phyloP scores from a whole-genome alignment of 2,113 vertebrate species.

The Petrocephalus zakoni region DNA sequence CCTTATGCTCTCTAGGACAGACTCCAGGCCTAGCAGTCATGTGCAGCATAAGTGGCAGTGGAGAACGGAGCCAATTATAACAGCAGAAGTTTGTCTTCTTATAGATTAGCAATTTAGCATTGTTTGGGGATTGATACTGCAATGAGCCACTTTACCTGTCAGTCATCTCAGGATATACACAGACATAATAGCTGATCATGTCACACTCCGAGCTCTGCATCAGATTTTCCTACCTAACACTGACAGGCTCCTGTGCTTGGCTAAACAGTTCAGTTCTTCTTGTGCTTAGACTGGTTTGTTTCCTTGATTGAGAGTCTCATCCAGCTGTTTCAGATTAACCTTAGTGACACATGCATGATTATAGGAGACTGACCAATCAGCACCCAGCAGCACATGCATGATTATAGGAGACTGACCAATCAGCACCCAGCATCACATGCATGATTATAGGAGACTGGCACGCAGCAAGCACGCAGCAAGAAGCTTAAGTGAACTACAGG shows the following conservation, averaged over 20 bases:
- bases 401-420: no score
- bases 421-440: no score
- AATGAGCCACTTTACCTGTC: not conserved
- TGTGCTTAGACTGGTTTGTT: no score
- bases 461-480: not conserved
- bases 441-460: not conserved
- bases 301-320: no score
- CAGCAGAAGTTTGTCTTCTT: not conserved
- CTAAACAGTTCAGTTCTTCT: no score
- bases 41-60: not conserved
- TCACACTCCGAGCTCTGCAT: no score
- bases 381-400: no score
- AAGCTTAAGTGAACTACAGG: not conserved
- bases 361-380: no score
- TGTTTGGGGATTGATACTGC: not conserved
- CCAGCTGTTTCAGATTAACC: no score
- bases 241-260: no score
- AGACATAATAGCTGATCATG: not conserved
- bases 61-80: not conserved
- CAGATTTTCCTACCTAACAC: no score
- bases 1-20: not conserved
- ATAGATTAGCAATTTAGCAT: not conserved
- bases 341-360: no score
- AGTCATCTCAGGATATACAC: not conserved
- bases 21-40: not conserved